Evolutionary conservation across 2,113 vertebrate species (phyloP), one percentile per base, ranked within the genome.

Genomic region (Proterorhinus semilunaris): DNA sequence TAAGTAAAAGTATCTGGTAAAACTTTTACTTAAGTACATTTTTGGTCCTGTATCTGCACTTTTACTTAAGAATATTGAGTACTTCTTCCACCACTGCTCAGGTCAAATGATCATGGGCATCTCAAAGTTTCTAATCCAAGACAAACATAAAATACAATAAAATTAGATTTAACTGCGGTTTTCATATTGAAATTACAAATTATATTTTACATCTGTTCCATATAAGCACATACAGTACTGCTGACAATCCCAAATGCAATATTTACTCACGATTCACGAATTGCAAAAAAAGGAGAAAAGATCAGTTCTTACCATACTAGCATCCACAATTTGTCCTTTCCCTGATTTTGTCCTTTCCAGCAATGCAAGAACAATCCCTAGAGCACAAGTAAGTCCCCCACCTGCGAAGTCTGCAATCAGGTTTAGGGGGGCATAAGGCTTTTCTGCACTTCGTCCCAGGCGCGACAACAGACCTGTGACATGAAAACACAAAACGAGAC

Each of bases 361-460:
- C 15, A 99, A 92, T 0, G 97, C 95, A 47, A 93, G 69, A 45
- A 94, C 21, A n/a, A 99, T 94, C 13, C 97, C 98, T 73, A 99
- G 6, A 0, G 95, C 86, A 1, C 98, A 99, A 46, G 91, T 89
- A 5, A 98, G 92, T 36, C 96, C 91, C 0, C 97, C 98, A 0
- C 98, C 98, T 44, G 91, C 95, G 68, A 98, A 98, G 89, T 98
- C 98, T n/a, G 95, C 97, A 64, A 98, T 42, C 71, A 99, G 92
- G 75, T 98, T 99, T 65, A 94, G 0, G 0, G 97, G 98, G 3
- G 95, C 87, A 0, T 87, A 91, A 0, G 96, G 98, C 65, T 94
- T 97, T 85, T 98, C 95, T 6, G 79, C 72, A 10, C 92, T 93
- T 36, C 93, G 91, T 71, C 97, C 96, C 79, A 96, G 78, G 72